A percentile compares a stretch with the other conserved stretches of the same genome.
Evolutionary conservation across 1,140 invertebrate genomes (phyloP).

Genomic region (Ylistrum balloti): DNA sequence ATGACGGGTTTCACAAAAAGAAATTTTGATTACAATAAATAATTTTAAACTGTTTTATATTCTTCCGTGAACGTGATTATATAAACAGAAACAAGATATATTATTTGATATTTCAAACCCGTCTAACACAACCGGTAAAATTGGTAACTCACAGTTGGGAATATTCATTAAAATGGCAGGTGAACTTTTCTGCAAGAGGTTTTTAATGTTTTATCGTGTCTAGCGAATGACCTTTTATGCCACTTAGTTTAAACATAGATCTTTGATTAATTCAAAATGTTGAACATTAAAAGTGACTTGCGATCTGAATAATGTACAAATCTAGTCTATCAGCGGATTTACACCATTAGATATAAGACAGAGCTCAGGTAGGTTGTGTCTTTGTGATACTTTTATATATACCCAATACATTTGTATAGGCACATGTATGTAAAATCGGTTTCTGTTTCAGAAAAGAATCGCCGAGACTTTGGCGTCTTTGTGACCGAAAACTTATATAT

Average conservation of each 20-base stretch:
- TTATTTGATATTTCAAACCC: neutral
- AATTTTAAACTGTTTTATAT: neutral
- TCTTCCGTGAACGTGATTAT: neutral
- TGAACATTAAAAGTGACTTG: neutral
- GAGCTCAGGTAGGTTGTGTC: neutral
- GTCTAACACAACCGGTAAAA: neutral
- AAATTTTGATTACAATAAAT: neutral
- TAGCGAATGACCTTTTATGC: neutral
- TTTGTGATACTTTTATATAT: no score
- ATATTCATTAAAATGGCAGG: slow-evolving; percentile 17
- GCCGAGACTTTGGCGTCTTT: no score
- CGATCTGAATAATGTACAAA: neutral
- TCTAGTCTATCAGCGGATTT: neutral
- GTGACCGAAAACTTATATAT: neutral
- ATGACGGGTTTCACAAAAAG: neutral
- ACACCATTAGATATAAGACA: neutral
- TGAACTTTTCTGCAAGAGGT: neutral
- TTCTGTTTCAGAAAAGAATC: neutral
- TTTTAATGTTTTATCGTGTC: neutral
- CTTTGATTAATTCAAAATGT: neutral
- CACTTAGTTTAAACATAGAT: neutral
- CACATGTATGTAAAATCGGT: neutral
- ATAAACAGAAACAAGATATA: neutral
- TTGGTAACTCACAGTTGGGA: neutral
- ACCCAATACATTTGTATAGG: neutral